Conservation (phyloP, 2,888 invertebrate species). For the Lordiphosa fenestrarum region DNA sequence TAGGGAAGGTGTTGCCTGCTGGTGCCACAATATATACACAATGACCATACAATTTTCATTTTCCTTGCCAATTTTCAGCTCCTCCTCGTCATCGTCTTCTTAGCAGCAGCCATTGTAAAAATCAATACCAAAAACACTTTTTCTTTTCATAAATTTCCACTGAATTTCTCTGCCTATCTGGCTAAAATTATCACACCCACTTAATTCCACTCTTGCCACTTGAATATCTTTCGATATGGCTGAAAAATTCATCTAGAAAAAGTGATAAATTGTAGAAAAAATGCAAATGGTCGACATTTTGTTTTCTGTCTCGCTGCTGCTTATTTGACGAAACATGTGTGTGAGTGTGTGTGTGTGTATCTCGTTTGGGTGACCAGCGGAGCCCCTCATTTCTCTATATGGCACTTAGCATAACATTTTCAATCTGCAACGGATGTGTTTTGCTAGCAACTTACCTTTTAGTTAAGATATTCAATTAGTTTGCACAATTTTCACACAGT, state of each 20-base stretch:
- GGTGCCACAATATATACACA: too few relatives aligned
- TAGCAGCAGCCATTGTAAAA: slow-evolving; percentile 54
- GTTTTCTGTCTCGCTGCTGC: slow-evolving; percentile 69
- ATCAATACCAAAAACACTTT: slow-evolving; percentile 52
- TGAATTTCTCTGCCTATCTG: background rate
- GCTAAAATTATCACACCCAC: background rate
- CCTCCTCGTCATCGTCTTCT: slow-evolving; percentile 9
- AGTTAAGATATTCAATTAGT: slow-evolving; percentile 28
- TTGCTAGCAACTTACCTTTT: slow-evolving; percentile 49
- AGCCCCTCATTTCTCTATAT: slow-evolving; percentile 40
- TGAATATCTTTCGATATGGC: background rate
- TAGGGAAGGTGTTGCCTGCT: too few relatives aligned
- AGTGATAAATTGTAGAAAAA: slow-evolving; percentile 36
- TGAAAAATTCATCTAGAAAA: slow-evolving; percentile 30
- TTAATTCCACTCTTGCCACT: background rate
- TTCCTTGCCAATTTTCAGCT: slow-evolving; percentile 9
- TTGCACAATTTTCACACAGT: slow-evolving; percentile 54
- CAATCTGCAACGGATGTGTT: too few relatives aligned
- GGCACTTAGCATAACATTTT: slow-evolving; percentile 20
- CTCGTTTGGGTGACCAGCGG: slow-evolving; percentile 53
- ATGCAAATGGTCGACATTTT: slow-evolving; percentile 73
- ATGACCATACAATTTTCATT: background rate
- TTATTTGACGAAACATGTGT: slow-evolving; percentile 48
- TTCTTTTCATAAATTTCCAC: slow-evolving; percentile 1
- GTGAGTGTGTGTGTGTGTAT: slow-evolving; percentile 30